Evolutionary conservation across 2,113 vertebrate genomes (phyloP).

Genomic region (Chunga burmeisteri): DNA sequence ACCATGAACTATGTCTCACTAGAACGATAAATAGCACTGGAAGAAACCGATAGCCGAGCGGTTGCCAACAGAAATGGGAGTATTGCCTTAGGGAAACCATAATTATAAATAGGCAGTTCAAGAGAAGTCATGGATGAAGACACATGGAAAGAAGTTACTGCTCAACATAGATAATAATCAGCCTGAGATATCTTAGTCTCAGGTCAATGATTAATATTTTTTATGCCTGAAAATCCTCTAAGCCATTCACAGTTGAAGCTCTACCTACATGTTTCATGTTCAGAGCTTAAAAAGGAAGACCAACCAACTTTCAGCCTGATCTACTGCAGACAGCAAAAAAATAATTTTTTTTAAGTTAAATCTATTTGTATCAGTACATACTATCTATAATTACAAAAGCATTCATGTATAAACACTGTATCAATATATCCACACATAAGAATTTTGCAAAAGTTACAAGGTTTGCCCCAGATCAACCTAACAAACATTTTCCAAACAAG

Average conservation of each 20-base stretch:
- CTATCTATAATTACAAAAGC: not conserved
- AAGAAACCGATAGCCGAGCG: fast-evolving
- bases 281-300: not conserved
- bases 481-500: not conserved
- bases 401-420: not conserved
- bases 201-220: slow-evolving; percentile 27
- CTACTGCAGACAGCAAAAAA: not conserved
- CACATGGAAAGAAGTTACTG: not conserved
- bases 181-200: not conserved
- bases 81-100: not conserved
- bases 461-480: not conserved
- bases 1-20: not conserved
- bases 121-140: slow-evolving; percentile 18
- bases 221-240: not conserved
- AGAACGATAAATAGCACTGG: not conserved
- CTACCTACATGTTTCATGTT: fast-evolving
- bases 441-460: not conserved
- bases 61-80: not conserved
- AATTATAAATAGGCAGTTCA: not conserved
- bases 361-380: not conserved
- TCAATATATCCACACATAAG: not conserved
- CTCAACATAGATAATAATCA: not conserved
- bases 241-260: not conserved
- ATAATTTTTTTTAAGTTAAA: not conserved
- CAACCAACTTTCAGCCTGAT: not conserved